Base-by-base conservation (phyloP, 2,113 vertebrate genomes). In the Dunckerocampus dactyliophorus region DNA sequence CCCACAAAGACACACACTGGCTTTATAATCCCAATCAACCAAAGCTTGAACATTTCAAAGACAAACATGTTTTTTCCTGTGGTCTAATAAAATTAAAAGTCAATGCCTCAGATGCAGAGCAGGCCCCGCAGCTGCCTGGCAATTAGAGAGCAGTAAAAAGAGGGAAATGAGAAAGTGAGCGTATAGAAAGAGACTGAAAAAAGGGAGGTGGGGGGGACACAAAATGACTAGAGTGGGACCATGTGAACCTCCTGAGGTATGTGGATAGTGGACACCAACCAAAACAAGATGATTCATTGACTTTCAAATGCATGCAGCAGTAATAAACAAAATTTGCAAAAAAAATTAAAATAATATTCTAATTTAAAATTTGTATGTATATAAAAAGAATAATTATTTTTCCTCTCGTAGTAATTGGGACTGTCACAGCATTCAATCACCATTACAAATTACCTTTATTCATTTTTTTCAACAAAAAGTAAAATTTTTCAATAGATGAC, bases 181-280 rank as follows among this genome's bases (percentile, higher is more conserved):
- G 62, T 58, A 63, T 62, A 59, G 55, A 62, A 63, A 59, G 63
- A 14, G 54, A 55, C 24, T 53, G n/a, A 53, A 58, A 67, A 34
- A 42, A n/a, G 62, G 52, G 68, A 62, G 47, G 59, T 63, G 48
- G 24, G 57, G 13, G 66, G 76, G 61, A 50, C 65, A 60, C 65
- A 62, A 54, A 88, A 83, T 91, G 92, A 89, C 82, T 89, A 90
- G 90, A 95, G 94, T 89, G 83, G 87, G 93, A 94, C 90, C 93
- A 94, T 93, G 91, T 97, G 93, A 90, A 87, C 65, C 71, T 80
- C 89, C 86, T 39, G 54, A 67, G 76, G 69, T 65, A 34, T 34
- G 3, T 34, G 4, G 57, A 72, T 49, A n/a, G n/a, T 3, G 31
- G 53, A 39, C 19, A 48, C 64, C 14, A 14, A 43, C 22, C 22